A percentile compares a stretch with the other conserved stretches of the same genome.
Conservation (phyloP, 2,113 vertebrate species). For the Oryzias melastigma region DNA sequence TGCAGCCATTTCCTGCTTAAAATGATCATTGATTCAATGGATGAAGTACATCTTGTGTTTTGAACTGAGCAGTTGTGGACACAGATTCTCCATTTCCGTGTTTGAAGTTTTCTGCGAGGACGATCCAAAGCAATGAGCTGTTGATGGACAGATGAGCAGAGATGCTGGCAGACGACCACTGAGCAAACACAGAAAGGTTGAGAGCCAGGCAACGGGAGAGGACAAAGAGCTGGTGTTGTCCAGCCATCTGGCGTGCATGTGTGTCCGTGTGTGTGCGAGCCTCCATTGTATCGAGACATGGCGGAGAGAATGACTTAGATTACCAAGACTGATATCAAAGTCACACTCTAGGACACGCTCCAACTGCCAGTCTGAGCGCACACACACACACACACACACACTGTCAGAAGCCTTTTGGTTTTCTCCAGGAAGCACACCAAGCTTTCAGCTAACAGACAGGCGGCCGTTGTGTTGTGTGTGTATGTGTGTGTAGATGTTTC, state of each 20-base stretch:
- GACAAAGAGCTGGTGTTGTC: conserved; percentile 50
- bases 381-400: neutral
- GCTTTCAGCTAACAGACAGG: conserved; percentile 38
- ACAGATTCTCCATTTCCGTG: no score
- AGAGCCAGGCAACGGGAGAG: conserved; percentile 31
- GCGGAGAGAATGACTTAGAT: conserved; percentile 69
- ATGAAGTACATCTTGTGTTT: no score
- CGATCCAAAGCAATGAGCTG: conserved; percentile 5
- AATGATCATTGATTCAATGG: no score
- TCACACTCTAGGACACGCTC: conserved; percentile 57
- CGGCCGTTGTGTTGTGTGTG: conserved; percentile 15
- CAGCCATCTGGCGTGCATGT: conserved; percentile 57
- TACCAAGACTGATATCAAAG: conserved; percentile 73
- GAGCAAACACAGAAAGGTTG: conserved; percentile 25
- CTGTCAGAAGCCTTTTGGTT: conserved; percentile 30
- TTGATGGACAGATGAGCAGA: conserved; percentile 14
- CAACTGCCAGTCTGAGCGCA: conserved; percentile 30
- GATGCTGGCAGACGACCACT: neutral
- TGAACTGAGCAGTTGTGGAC: no score
- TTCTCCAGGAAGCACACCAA: conserved; percentile 39
- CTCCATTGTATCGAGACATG: conserved; percentile 55
- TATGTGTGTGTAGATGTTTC: conserved; percentile 32
- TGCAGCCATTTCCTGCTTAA: no score
- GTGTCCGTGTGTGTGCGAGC: conserved; percentile 14
- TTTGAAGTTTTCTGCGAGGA: neutral